Base-by-base conservation (phyloP, 2,888 invertebrate species). In the Heliconius hortense region DNA sequence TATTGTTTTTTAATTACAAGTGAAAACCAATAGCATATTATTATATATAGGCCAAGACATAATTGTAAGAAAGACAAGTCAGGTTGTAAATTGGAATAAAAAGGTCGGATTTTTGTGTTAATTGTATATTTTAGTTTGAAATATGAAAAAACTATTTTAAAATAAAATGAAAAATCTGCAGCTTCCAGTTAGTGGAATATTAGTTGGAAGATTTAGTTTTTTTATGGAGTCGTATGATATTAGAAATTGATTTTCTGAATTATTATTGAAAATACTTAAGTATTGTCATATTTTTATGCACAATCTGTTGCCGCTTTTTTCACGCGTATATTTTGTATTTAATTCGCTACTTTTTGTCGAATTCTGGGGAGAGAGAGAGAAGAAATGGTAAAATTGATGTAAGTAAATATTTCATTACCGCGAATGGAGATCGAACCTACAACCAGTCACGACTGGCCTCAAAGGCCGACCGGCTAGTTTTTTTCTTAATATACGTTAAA, bases 1-100 rank as follows among this genome's bases (percentile, higher is more conserved):
- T 31, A 64, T 74, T 53, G 28, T 11, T 8, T 18, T 31, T 31
- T 66, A 24, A 66, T 24, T 66, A 66, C n/a, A 35, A 66, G n/a
- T 24, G 24, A 66, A 24, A 66, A n/a, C 1, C 3, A n/a, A 53
- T n/a, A 48, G 48, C 48, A 48, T 53, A 21, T 8, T 21, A 53
- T 21, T 21, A 18, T 48, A 48, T 21, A 18, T 48, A 48, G 21
- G 21, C 21, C 2, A 8, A 21, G 53, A 53, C 53, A 53, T 43
- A 18, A 43, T 43, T 43, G 15, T 48, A 43, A 4, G 43, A 4
- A 43, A 43, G 43, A 18, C 43, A 43, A 15, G 21, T 53, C 21
- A 53, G 21, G 0, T 53, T 53, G 21, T 53, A 21, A 21, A 18
- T 15, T 4, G 4, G 43, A 43, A 43, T 43, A 43, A 43, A 15